These are phyloP conservation scores for Cylas formicarius DNA, from an alignment of 1,140 invertebrate species.

Conservation along the genomic window DNA sequence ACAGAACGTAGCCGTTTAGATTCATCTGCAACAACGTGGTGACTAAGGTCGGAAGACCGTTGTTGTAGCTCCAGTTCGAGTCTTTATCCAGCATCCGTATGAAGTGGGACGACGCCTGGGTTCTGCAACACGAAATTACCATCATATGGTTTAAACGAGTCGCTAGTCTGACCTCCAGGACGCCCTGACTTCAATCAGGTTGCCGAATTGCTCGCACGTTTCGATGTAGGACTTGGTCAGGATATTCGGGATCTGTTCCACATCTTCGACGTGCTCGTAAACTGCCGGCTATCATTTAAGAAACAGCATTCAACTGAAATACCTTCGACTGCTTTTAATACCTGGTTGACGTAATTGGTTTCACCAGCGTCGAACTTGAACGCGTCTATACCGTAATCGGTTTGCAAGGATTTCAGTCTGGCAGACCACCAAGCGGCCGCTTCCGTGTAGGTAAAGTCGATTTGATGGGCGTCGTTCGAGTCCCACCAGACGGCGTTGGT, in stretches of 20 bases:
- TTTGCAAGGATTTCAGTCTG: conserved; percentile 53
- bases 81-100: conserved; percentile 83
- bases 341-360: conserved; percentile 45
- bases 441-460: conserved; percentile 72
- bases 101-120: conserved; percentile 70
- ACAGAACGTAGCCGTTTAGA: conserved; percentile 71
- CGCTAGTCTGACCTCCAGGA: conserved; percentile 42
- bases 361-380: conserved; percentile 94
- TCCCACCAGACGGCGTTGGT: conserved; percentile 77
- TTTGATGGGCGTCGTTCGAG: conserved; percentile 53
- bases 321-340: not conserved
- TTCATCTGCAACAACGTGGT: conserved; percentile 74
- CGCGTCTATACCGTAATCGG: conserved; percentile 64
- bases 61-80: conserved; percentile 69
- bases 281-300: conserved; percentile 14
- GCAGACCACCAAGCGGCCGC: conserved; percentile 68
- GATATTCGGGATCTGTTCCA: conserved; percentile 48
- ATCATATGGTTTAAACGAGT: not conserved
- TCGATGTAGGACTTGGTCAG: conserved; percentile 59
- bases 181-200: conserved; percentile 64
- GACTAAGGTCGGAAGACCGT: conserved; percentile 70
- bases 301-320: too few relatives aligned
- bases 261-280: conserved; percentile 15
- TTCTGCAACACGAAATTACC: conserved; percentile 38
- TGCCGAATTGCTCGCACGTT: conserved; percentile 55